phyloP scores from a whole-genome alignment of 2,113 vertebrate genomes.

The Oostethus manadensis region DNA sequence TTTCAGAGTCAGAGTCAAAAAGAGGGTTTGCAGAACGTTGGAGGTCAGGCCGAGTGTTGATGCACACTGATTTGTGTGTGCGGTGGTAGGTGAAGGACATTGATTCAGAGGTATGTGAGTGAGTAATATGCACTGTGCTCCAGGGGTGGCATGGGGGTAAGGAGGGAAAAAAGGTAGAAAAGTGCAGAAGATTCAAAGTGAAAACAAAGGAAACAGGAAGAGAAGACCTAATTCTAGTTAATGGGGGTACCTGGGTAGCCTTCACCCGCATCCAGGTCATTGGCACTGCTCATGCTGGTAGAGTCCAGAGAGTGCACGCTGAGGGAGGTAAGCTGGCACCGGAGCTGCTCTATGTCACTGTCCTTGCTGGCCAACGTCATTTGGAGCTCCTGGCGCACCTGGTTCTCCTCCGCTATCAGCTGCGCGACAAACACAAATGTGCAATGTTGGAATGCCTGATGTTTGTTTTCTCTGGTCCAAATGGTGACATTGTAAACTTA shows the following conservation, averaged over 20 bases:
- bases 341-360: slow-evolving; percentile 95
- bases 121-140: slow-evolving; percentile 86
- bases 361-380: slow-evolving; percentile 97
- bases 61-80: slow-evolving; percentile 87
- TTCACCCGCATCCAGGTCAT: slow-evolving; percentile 83
- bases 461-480: background rate
- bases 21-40: slow-evolving; percentile 68
- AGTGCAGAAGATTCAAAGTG: slow-evolving; percentile 18
- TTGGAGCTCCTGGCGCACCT: slow-evolving; percentile 88
- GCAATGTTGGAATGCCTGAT: background rate
- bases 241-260: slow-evolving; percentile 83
- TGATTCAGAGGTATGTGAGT: slow-evolving; percentile 89
- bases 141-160: slow-evolving; percentile 5
- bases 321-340: slow-evolving; percentile 84
- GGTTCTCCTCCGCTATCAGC: slow-evolving; percentile 90
- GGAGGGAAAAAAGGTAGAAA: slow-evolving; percentile 16
- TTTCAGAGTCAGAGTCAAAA: slow-evolving; percentile 78
- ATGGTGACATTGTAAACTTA: too few relatives aligned
- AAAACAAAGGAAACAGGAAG: slow-evolving; percentile 25
- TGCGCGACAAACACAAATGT: slow-evolving; percentile 41
- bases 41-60: slow-evolving; percentile 84
- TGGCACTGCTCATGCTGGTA: slow-evolving; percentile 87
- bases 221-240: background rate
- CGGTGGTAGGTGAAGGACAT: slow-evolving; percentile 96
- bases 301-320: slow-evolving; percentile 86